Evolutionary conservation across 2,113 vertebrate genomes (phyloP), one percentile per base, ranked within the genome.

Genomic region (Eublepharis macularius): DNA sequence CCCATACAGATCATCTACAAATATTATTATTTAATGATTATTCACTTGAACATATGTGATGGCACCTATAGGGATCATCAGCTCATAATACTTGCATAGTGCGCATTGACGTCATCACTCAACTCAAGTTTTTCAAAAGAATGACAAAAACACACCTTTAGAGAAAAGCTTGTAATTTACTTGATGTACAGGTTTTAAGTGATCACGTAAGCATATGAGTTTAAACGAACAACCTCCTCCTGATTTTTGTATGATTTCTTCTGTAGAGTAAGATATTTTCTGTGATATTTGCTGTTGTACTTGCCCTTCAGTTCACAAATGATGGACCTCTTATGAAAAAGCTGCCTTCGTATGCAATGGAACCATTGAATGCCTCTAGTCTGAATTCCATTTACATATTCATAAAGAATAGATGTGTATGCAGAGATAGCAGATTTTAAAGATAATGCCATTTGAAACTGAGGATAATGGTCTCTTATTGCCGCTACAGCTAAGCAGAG

Each of bases 351-450:
- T 91, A 91, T 89, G 87, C 83, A 92, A 19, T 90, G 21, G 82
- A 90, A 54, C 76, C 80, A 83, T 82, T 60, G 69, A 91, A n/a
- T 82, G 79, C 70, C 92, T 65, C 87, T 93, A 83, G 82, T 79
- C 88, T 88, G 92, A 90, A 92, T 90, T 91, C 86, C 86, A 89
- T 93, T 92, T 92, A 87, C 76, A 91, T 91, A 84, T 90, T 92
- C 93, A 93, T 89, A 92, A 90, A 88, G 49, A 93, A 85, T 32
- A 86, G 79, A 80, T 80, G 78, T 66, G 60, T 91, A 91, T 72
- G 89, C 29, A 63, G 41, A 49, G 51, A 45, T 94, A 89, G 87
- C 81, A 87, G 80, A 87, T 86, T 89, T 76, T 82, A 84, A 76
- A 92, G 82, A 93, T 86, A 94, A 88, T 80, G 34, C 57, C 72